Base-by-base conservation (phyloP, 2,113 vertebrate genomes). In the Scytalopus superciliaris region DNA sequence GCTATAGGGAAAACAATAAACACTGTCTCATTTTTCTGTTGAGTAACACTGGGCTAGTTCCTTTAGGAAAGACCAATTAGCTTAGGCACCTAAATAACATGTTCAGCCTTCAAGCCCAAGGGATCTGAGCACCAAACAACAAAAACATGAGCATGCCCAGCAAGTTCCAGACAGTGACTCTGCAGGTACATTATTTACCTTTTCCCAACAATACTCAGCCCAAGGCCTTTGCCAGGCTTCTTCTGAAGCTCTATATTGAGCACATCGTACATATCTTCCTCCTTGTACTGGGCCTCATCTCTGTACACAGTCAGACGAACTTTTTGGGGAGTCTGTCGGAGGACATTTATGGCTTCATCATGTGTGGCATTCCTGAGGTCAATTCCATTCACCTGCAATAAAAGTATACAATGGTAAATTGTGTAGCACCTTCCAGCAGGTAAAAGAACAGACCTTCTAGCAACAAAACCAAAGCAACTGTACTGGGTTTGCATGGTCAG, bases 181-280 rank as follows among this genome's bases (percentile, higher is more conserved):
- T 85, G 19, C 16, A 57, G 19, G 33, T 37, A 14, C 10, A 8
- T 76, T 78, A 67, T 85, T 33, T 93, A 99, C 99, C 99, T 99
- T 95, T 99, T 99, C 22, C 99, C 99, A 49, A 99, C 99, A 69
- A 99, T 99, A 97, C 99, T 99, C 89, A 99, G 97, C 19, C 99
- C 99, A 73, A 99, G 98, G 47, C 99, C 98, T 97, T 99, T 99
- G 7, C 99, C 99, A 0, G 99, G 98, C 93, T 98, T 98, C 97
- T 99, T 99, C 47, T 99, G 98, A 50, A 99, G 98, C 97, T 99
- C 99, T 74, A 99, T 92, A 10, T 90, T 98, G 66, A 99, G 98
- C 4, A 98, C 96, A 94, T 99, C 99, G 97, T 99, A 99, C 97
- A 99, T 98, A 22, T 99, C 99, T 56, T 99, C 99, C 88, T 99